Evolutionary conservation across 37 sponge, comb jelly and placozoan genomes (phyloP).

Genomic region (Mnemiopsis leidyi): DNA sequence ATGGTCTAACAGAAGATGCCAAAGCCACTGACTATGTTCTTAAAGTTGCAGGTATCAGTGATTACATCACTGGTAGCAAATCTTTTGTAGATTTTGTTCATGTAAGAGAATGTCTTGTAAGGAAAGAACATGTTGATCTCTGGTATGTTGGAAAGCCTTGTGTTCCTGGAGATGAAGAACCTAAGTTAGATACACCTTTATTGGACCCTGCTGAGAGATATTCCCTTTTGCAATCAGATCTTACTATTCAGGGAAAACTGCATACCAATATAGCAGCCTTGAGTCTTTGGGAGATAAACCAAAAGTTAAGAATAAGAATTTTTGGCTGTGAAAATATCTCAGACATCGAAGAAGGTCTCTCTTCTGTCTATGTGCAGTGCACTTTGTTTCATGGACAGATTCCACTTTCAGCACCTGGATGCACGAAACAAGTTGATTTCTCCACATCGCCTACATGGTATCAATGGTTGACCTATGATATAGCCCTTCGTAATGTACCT

Average conservation of each 20-base stretch:
- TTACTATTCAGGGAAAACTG: not conserved
- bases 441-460: slow-evolving; percentile 37
- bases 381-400: slow-evolving; percentile 32
- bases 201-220: slow-evolving; percentile 48
- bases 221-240: not conserved
- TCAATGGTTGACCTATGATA: slow-evolving; percentile 63
- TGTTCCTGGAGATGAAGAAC: slow-evolving; percentile 49
- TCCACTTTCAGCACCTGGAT: slow-evolving; percentile 53
- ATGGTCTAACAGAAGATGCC: slow-evolving; percentile 42
- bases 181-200: slow-evolving; percentile 24
- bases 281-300: slow-evolving; percentile 58
- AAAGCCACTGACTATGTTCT: slow-evolving; percentile 45
- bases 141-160: slow-evolving; percentile 33
- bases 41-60: slow-evolving; percentile 42
- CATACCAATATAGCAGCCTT: slow-evolving; percentile 48
- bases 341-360: slow-evolving; percentile 11
- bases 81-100: slow-evolving; percentile 50
- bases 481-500: slow-evolving; percentile 38
- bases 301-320: slow-evolving; percentile 44
- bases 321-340: slow-evolving; percentile 12
- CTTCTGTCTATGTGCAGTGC: slow-evolving; percentile 28
- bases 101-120: slow-evolving; percentile 30
- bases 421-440: slow-evolving; percentile 32
- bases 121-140: slow-evolving; percentile 49
- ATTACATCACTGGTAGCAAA: slow-evolving; percentile 22